A percentile compares a stretch with the other conserved stretches of the same genome.
Conservation (phyloP, 2,888 invertebrate genomes). For the Helobdella robusta region DNA sequence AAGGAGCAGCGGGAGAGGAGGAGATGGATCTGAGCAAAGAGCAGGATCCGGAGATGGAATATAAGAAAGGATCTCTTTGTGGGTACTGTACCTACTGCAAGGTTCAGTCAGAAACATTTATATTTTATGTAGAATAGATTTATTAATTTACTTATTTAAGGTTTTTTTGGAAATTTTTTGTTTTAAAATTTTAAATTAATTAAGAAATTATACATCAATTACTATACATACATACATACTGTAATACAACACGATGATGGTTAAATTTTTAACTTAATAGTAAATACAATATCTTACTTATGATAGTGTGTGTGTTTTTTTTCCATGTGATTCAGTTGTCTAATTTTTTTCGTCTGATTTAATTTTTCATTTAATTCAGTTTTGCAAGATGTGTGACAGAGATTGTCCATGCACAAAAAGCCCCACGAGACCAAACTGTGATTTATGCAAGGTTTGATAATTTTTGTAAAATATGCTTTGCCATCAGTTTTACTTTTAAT, state of each 20-base stretch:
- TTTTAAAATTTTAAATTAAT: neutral
- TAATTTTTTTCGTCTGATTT: neutral
- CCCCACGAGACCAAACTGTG: conserved; percentile 43
- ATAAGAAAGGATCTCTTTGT: conserved; percentile 46
- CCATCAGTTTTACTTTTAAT: neutral
- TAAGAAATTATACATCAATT: no score
- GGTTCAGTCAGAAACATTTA: conserved; percentile 35
- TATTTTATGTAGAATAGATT: neutral
- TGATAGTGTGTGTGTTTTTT: neutral
- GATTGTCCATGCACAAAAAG: conserved; percentile 46
- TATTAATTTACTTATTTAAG: neutral
- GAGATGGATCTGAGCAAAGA: conserved; percentile 10
- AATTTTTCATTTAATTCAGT: conserved; percentile 38
- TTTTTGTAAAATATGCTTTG: neutral
- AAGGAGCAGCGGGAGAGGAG: neutral
- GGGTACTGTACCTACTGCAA: conserved; percentile 46
- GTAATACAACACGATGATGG: no score
- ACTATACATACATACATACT: no score
- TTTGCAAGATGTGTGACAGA: conserved; percentile 45
- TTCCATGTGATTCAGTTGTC: neutral
- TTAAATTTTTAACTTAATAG: neutral
- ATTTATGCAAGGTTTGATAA: conserved; percentile 46
- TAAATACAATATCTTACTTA: no score
- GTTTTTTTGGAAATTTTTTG: neutral
- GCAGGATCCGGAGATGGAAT: conserved; percentile 40